These are phyloP conservation scores for Oreotragus oreotragus DNA, from an alignment of 2,113 vertebrate genomes.

Conservation along the genomic window DNA sequence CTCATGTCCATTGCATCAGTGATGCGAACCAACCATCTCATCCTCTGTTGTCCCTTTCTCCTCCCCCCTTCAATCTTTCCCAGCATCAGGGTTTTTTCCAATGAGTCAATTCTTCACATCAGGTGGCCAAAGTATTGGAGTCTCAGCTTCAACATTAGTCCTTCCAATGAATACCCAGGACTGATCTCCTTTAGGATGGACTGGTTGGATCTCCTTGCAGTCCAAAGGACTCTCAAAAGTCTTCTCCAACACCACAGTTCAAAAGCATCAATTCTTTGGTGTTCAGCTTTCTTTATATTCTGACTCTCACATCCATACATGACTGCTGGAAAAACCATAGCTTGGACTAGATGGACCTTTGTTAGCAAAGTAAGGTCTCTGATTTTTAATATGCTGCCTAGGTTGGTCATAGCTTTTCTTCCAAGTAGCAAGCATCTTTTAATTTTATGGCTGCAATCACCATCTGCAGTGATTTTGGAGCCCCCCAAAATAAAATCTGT, in stretches of 20 bases:
- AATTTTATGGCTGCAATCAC: not conserved
- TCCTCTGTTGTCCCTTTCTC: not conserved
- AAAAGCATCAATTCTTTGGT: not conserved
- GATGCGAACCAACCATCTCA: not conserved
- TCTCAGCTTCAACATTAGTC: not conserved
- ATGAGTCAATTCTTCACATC: not conserved
- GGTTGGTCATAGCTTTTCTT: not conserved
- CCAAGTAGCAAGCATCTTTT: not conserved
- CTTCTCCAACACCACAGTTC: not conserved
- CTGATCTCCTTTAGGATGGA: not conserved
- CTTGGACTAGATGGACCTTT: not conserved
- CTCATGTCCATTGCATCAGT: accelerated
- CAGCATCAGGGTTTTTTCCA: not conserved
- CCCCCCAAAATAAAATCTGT: not conserved
- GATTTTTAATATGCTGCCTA: not conserved
- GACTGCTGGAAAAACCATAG: not conserved
- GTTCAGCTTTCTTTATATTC: not conserved
- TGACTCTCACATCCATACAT: not conserved
- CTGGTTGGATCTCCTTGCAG: not conserved
- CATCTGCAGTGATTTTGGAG: not conserved
- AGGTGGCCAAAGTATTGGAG: not conserved
- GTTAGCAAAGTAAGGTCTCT: not conserved
- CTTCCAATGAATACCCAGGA: not conserved
- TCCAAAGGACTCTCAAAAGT: not conserved
- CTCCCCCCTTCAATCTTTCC: not conserved